Percentiles rank a stretch among this genome's conserved stretches.
Evolutionary conservation across 23 tunicate genomes (phyloP).

Genomic region (Aplidium turbinatum): DNA sequence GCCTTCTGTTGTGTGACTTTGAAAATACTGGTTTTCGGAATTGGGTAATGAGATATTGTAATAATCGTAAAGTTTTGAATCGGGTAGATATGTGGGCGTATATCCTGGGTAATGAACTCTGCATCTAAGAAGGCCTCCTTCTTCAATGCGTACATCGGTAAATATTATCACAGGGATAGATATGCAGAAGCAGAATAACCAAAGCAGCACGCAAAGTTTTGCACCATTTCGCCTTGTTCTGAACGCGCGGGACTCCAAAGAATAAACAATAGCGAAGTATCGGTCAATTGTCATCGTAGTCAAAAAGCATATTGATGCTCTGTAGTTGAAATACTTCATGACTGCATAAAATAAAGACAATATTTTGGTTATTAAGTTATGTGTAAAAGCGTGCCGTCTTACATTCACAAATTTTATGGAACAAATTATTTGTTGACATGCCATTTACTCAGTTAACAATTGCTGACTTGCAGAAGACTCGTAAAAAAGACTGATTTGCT

Average conservation of each 20-base stretch:
- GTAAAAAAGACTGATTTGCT: too few relatives aligned
- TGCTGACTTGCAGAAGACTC: too few relatives aligned
- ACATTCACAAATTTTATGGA: too few relatives aligned
- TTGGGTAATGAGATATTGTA: too few relatives aligned
- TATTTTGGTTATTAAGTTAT: too few relatives aligned
- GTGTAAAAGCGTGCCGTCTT: too few relatives aligned
- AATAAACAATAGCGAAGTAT: slow-evolving; percentile 74
- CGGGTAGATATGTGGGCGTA: too few relatives aligned
- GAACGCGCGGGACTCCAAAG: slow-evolving; percentile 56
- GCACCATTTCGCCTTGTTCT: slow-evolving; percentile 60
- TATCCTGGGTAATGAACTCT: slow-evolving; percentile 20
- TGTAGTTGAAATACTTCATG: slow-evolving; percentile 65
- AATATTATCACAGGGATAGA: slow-evolving; percentile 52
- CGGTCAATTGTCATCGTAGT: slow-evolving; percentile 87
- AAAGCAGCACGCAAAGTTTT: slow-evolving; percentile 42
- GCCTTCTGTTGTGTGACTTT: too few relatives aligned
- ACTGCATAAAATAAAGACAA: slow-evolving; percentile 37
- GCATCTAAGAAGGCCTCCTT: slow-evolving; percentile 4
- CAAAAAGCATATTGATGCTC: slow-evolving; percentile 70
- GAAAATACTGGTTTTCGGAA: too few relatives aligned
- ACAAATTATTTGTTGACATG: too few relatives aligned
- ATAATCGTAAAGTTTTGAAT: too few relatives aligned
- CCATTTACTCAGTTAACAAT: too few relatives aligned
- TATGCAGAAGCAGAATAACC: slow-evolving; percentile 45
- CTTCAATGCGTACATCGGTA: slow-evolving; percentile 30